Conservation (phyloP, 2,797 vertebrate genomes). For the Crenichthys baileyi region DNA sequence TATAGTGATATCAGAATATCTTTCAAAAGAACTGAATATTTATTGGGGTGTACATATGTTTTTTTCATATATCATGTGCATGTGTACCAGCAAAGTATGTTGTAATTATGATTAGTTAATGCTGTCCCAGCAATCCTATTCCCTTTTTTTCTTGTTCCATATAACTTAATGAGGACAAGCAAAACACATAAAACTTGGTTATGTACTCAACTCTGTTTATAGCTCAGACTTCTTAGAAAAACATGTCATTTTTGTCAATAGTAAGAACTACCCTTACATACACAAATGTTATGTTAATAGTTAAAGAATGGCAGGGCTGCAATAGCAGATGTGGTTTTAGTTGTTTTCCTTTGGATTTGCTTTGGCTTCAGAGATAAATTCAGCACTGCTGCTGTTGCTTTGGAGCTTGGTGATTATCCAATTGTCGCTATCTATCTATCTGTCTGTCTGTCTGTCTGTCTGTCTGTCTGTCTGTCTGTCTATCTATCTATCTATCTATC, state of each 20-base stretch:
- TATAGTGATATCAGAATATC: neutral
- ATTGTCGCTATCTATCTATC: too few relatives aligned
- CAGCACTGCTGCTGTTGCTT: too few relatives aligned
- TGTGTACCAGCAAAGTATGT: neutral
- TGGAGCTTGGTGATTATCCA: too few relatives aligned
- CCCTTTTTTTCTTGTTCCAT: neutral
- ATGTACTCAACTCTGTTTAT: neutral
- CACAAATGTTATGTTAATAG: neutral
- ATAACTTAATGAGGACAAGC: neutral
- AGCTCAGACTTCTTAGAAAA: neutral
- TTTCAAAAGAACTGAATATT: neutral
- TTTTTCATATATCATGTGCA: neutral
- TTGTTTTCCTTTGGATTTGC: too few relatives aligned
- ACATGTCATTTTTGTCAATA: too few relatives aligned
- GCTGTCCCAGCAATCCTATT: neutral
- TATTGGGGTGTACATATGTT: neutral
- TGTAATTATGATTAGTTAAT: neutral
- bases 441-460: too few relatives aligned
- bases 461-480: too few relatives aligned
- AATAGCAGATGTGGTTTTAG: too few relatives aligned
- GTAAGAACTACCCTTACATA: neutral
- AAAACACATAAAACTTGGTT: neutral
- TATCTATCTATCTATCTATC: too few relatives aligned
- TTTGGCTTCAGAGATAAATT: too few relatives aligned
- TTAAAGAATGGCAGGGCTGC: neutral